phyloP scores from a whole-genome alignment of 2,797 vertebrate species.

The Clarias platycephalus region DNA sequence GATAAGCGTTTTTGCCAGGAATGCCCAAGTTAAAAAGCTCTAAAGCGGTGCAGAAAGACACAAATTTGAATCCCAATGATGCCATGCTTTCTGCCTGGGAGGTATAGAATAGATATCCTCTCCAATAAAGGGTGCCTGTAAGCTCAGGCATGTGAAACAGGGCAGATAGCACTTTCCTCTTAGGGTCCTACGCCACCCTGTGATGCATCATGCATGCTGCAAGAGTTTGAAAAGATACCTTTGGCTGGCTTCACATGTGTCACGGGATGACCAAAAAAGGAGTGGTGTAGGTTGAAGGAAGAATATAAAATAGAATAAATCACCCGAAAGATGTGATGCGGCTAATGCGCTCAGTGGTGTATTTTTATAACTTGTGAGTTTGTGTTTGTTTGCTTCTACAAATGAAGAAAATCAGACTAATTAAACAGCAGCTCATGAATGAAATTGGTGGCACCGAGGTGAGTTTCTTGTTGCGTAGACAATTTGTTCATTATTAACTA shows the following conservation, averaged over 20 bases:
- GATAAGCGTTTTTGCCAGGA: background rate
- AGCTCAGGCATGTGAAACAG: background rate
- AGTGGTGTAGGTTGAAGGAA: background rate
- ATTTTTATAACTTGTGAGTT: background rate
- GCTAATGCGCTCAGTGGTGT: background rate
- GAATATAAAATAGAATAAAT: slow-evolving; percentile 12
- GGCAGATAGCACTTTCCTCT: background rate
- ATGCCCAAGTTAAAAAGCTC: background rate
- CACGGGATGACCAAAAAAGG: too few species aligned
- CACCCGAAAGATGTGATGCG: background rate
- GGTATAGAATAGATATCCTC: too few species aligned
- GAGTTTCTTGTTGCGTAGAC: background rate
- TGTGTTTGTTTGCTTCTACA: background rate
- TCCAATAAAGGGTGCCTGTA: background rate
- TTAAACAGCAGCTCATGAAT: slow-evolving; percentile 15
- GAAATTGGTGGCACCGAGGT: background rate
- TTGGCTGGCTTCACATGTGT: background rate
- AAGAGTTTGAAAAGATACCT: background rate
- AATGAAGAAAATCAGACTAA: slow-evolving; percentile 10
- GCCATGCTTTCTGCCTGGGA: background rate
- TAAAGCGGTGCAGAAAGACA: background rate
- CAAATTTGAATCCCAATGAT: background rate
- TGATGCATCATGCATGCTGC: background rate
- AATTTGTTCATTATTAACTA: slow-evolving; percentile 17
- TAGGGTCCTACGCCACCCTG: background rate